These are phyloP conservation scores for Formica exsecta DNA, from an alignment of 1,140 invertebrate genomes.

Conservation along the genomic window DNA sequence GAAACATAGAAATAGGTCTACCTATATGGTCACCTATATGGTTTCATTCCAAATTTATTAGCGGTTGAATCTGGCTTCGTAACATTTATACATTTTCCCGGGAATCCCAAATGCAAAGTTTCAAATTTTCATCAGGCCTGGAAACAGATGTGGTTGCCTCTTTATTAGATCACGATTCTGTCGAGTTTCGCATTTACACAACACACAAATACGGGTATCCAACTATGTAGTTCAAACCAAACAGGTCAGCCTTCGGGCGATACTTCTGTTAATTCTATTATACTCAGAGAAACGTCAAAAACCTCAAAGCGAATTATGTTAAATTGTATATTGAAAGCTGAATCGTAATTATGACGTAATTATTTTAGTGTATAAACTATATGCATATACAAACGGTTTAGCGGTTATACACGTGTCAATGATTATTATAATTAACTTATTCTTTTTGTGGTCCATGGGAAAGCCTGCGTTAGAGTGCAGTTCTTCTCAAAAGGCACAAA, in stretches of 20 bases:
- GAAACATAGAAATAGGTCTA: background rate
- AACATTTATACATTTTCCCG: constrained; percentile 73
- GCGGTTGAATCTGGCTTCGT: constrained; percentile 57
- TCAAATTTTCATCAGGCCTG: constrained; percentile 67
- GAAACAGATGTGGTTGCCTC: constrained; percentile 52
- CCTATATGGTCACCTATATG: background rate
- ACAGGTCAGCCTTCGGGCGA: constrained; percentile 48
- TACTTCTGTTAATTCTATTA: constrained; percentile 66
- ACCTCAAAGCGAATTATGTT: constrained; percentile 25
- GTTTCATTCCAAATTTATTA: constrained; percentile 70
- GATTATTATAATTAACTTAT: constrained; percentile 2
- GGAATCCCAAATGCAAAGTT: constrained; percentile 60
- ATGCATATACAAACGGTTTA: background rate
- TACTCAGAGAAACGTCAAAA: constrained; percentile 45
- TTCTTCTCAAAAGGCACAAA: too few relatives aligned
- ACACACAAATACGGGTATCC: constrained; percentile 68
- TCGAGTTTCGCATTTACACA: constrained; percentile 70
- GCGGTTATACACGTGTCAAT: background rate
- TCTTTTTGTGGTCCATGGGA: background rate
- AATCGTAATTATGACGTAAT: background rate
- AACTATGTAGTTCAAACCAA: constrained; percentile 69
- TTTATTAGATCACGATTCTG: constrained; percentile 49
- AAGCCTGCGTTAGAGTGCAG: background rate
- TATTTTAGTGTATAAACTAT: background rate
- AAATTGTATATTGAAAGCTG: constrained; percentile 34